These are phyloP conservation scores for Willowsia nigromaculata DNA, from an alignment of 2,888 invertebrate genomes.

Conservation along the genomic window DNA sequence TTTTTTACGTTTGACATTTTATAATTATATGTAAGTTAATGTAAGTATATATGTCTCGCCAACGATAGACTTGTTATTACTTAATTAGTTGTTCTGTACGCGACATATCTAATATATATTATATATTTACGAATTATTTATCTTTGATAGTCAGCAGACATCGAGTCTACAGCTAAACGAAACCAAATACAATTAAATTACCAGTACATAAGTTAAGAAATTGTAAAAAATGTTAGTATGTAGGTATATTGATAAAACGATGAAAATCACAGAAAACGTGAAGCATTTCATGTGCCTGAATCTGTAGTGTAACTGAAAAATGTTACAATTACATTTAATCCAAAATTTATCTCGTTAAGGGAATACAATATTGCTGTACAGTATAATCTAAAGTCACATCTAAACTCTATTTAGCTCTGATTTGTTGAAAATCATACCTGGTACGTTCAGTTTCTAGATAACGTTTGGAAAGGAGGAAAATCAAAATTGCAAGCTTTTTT, in stretches of 20 bases:
- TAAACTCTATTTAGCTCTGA: too few species aligned
- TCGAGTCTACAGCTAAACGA: conserved; percentile 15
- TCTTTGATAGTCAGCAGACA: conserved; percentile 5
- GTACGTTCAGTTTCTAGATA: too few species aligned
- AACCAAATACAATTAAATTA: conserved; percentile 2
- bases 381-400: neutral
- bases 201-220: neutral
- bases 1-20: neutral
- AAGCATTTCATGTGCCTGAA: conserved; percentile 75
- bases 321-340: conserved; percentile 45
- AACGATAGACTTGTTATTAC: too few species aligned
- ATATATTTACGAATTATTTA: neutral
- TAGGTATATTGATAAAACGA: neutral
- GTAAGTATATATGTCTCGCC: too few species aligned
- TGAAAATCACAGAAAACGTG: conserved; percentile 67
- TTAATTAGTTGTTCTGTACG: too few species aligned
- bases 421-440: too few species aligned
- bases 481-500: too few species aligned
- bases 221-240: neutral
- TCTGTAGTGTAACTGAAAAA: conserved; percentile 63
- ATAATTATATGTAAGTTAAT: neutral
- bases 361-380: neutral
- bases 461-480: too few species aligned
- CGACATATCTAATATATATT: neutral
- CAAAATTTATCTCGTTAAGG: neutral